These are phyloP conservation scores for Penaeus monodon DNA, from an alignment of 2,888 invertebrate genomes.

Conservation along the genomic window DNA sequence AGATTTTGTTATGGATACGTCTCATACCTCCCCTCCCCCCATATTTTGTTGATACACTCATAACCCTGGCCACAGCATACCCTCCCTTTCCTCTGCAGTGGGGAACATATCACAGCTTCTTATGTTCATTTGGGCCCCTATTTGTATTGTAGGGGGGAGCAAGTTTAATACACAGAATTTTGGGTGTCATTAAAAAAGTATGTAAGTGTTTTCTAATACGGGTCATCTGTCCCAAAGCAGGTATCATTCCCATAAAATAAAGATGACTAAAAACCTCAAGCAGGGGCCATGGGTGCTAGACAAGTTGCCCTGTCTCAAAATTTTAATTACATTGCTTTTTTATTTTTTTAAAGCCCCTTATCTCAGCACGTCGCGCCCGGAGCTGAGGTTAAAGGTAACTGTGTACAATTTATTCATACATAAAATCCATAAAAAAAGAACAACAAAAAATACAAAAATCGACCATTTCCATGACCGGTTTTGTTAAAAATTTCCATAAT, in stretches of 20 bases:
- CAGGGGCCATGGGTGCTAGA: neutral
- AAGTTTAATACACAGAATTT: constrained; percentile 9
- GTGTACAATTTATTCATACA: constrained; percentile 21
- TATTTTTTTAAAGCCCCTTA: constrained; percentile 18
- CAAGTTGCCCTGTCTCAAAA: no score
- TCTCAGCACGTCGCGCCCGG: constrained; percentile 52
- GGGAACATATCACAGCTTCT: constrained; percentile 53
- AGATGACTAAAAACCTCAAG: neutral
- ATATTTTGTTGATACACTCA: no score
- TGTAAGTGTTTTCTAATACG: neutral
- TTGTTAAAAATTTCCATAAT: neutral
- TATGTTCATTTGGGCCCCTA: constrained; percentile 30
- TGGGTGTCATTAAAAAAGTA: constrained; percentile 31
- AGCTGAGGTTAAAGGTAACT: constrained; percentile 17
- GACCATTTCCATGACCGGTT: neutral
- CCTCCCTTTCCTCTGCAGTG: constrained; percentile 58
- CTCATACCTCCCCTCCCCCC: no score
- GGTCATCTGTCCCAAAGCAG: neutral
- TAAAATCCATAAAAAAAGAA: constrained; percentile 9
- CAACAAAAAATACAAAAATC: constrained; percentile 6
- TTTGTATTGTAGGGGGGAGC: constrained; percentile 15
- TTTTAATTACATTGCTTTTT: neutral
- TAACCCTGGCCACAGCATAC: constrained; percentile 50
- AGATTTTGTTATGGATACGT: no score
- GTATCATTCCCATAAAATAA: constrained; percentile 1